These are phyloP conservation scores for Gorsachius goisagi DNA, from an alignment of 2,113 vertebrate species.

Conservation along the genomic window DNA sequence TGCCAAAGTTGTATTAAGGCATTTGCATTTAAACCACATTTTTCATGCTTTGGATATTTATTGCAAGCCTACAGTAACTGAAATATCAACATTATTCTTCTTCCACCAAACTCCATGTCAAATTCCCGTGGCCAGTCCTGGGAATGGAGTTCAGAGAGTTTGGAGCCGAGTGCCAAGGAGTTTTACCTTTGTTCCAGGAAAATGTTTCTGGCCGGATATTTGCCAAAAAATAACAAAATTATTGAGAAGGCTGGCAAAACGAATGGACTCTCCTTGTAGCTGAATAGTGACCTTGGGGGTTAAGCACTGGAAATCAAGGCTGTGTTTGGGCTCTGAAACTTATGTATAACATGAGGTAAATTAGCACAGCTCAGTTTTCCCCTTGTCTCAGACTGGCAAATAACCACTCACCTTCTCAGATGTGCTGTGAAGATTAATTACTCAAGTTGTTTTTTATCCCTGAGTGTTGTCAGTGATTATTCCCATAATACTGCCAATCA, in stretches of 20 bases:
- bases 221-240: not conserved
- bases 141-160: not conserved
- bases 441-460: not conserved
- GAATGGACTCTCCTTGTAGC: not conserved
- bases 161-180: not conserved
- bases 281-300: not conserved
- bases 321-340: not conserved
- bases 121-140: not conserved
- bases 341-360: not conserved
- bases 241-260: not conserved
- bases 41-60: not conserved
- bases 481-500: not conserved
- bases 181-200: not conserved
- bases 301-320: not conserved
- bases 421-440: not conserved
- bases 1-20: rapidly evolving
- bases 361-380: not conserved
- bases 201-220: not conserved
- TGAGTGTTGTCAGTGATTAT: not conserved
- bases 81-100: not conserved
- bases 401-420: not conserved
- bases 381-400: not conserved
- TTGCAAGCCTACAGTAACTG: not conserved
- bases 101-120: not conserved
- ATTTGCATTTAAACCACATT: not conserved